These are phyloP conservation scores for Lacanobia wlatinum DNA, from an alignment of 2,888 invertebrate species.

Conservation along the genomic window DNA sequence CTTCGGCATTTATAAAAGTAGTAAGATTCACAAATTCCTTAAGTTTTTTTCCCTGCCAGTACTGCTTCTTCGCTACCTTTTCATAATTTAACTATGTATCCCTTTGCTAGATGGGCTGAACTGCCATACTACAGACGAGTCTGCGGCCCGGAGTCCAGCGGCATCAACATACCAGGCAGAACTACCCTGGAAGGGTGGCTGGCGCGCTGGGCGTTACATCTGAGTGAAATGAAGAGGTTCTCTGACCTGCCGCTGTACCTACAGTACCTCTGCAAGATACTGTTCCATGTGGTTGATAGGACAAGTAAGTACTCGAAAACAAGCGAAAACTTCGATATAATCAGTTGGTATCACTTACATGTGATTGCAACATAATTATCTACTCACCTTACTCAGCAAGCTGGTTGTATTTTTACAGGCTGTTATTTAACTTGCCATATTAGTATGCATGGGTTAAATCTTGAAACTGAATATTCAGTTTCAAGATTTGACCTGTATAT, in stretches of 20 bases:
- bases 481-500: too few relatives aligned
- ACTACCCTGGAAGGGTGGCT: slow-evolving; percentile 93
- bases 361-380: background rate
- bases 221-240: slow-evolving; percentile 86
- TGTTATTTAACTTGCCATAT: too few relatives aligned
- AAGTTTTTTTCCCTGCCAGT: background rate
- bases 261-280: slow-evolving; percentile 93
- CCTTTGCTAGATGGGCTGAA: slow-evolving; percentile 80
- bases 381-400: too few relatives aligned
- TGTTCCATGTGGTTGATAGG: slow-evolving; percentile 93
- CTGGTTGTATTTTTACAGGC: background rate
- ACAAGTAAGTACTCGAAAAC: slow-evolving; percentile 86
- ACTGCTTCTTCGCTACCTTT: slow-evolving; percentile 15
- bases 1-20: too few relatives aligned
- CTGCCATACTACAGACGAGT: slow-evolving; percentile 86
- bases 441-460: too few relatives aligned
- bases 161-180: slow-evolving; percentile 83
- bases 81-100: slow-evolving; percentile 7
- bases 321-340: too few relatives aligned
- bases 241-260: slow-evolving; percentile 93
- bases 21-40: background rate
- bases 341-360: too few relatives aligned
- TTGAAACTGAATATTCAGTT: too few relatives aligned
- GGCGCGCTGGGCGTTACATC: slow-evolving; percentile 92
- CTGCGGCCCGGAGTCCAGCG: slow-evolving; percentile 86